Evolutionary conservation across 2,113 vertebrate genomes (phyloP).

Genomic region (Leptobrachium ailaonicum): DNA sequence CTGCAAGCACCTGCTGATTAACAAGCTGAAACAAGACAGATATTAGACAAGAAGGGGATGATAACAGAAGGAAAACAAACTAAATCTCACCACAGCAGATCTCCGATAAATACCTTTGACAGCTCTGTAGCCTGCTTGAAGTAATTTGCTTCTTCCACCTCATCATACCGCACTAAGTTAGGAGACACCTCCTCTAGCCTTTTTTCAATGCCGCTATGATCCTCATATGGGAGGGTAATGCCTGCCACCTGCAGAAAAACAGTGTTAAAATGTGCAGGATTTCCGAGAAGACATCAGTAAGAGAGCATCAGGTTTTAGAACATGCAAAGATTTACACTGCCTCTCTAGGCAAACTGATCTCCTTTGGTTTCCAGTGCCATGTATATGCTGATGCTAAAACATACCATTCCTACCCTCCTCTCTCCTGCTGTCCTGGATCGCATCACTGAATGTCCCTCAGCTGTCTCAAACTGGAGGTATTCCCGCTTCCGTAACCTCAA

Average conservation of each 20-base stretch:
- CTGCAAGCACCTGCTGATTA: slow-evolving; percentile 81
- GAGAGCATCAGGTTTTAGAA: too few relatives aligned
- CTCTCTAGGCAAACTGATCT: too few relatives aligned
- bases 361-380: too few relatives aligned
- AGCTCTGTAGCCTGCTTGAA: slow-evolving; percentile 91
- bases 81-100: background rate
- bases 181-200: slow-evolving; percentile 89
- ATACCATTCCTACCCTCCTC: too few relatives aligned
- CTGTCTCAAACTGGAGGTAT: too few relatives aligned
- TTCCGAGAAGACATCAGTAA: too few relatives aligned
- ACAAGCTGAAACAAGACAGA: slow-evolving; percentile 68
- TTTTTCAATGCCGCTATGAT: slow-evolving; percentile 78
- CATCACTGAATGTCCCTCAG: too few relatives aligned
- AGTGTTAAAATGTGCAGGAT: too few relatives aligned
- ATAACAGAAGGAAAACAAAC: background rate
- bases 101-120: slow-evolving; percentile 72
- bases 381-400: too few relatives aligned
- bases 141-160: slow-evolving; percentile 93
- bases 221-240: slow-evolving; percentile 86
- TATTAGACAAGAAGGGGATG: background rate
- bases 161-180: slow-evolving; percentile 89
- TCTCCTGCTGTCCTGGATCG: too few relatives aligned
- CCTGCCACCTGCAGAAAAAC: slow-evolving; percentile 78
- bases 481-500: too few relatives aligned
- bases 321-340: too few relatives aligned